Evolutionary conservation across 2,888 invertebrate species (phyloP).

Genomic region (Sacculina carcini): DNA sequence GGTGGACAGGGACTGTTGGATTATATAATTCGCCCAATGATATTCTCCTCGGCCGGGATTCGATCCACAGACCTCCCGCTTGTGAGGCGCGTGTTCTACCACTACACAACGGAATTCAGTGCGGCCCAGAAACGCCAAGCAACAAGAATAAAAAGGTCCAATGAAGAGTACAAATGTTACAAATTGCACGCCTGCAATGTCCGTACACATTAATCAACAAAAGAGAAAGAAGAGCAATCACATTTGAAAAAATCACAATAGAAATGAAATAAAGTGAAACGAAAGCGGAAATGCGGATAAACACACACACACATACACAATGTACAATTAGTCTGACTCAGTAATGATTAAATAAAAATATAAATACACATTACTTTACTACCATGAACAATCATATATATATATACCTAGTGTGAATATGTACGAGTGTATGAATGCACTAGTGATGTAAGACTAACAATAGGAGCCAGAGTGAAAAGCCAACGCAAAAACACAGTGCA

Average conservation of each 20-base stretch:
- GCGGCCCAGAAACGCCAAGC: no score
- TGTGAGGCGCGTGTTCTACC: no score
- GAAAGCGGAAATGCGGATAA: neutral
- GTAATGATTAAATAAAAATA: neutral
- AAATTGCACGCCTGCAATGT: neutral
- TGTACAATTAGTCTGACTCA: neutral
- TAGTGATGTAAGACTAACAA: no score
- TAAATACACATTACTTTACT: neutral
- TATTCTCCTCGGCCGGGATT: no score
- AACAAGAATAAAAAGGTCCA: no score
- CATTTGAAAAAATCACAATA: neutral
- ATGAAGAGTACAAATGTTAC: no score
- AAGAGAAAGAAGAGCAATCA: neutral
- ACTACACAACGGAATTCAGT: no score
- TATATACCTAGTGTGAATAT: slow-evolving; percentile 6
- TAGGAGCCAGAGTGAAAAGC: no score
- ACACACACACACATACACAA: neutral
- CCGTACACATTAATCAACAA: neutral
- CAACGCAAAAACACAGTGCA: no score
- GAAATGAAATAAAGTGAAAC: neutral
- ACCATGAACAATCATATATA: slow-evolving; percentile 3
- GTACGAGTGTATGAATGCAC: slow-evolving; percentile 7
- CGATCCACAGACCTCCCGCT: no score
- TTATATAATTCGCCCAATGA: no score
- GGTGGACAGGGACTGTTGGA: no score